Evolutionary conservation across 2,797 vertebrate species (phyloP).

Genomic region (Enteromius fasciolatus): DNA sequence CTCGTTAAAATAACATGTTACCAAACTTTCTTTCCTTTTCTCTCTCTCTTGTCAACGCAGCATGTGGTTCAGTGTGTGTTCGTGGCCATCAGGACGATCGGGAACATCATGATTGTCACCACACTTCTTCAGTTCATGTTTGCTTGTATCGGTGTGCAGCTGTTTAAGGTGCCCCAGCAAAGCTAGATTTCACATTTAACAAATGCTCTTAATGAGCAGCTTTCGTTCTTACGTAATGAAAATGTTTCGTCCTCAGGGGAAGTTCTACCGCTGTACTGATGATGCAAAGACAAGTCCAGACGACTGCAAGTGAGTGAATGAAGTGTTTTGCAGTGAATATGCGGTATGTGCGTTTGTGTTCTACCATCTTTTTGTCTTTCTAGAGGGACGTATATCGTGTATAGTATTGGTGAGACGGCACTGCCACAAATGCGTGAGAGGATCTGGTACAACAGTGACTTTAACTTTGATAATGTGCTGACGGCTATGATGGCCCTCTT

Average conservation of each 20-base stretch:
- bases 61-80: constrained; percentile 99
- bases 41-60: constrained; percentile 69
- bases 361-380: constrained; percentile 26
- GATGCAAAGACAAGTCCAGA: constrained; percentile 93
- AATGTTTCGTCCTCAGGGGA: constrained; percentile 80
- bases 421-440: constrained; percentile 88
- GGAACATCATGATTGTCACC: constrained; percentile 99
- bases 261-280: constrained; percentile 95
- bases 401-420: constrained; percentile 91
- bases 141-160: constrained; percentile 96
- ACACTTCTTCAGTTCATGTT: constrained; percentile 99
- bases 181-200: background rate
- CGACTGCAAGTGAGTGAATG: constrained; percentile 92
- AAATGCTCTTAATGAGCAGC: background rate
- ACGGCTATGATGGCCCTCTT: constrained; percentile 99
- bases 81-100: constrained; percentile 97
- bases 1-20: too few species aligned
- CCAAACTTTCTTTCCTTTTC: background rate
- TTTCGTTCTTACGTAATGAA: background rate
- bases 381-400: constrained; percentile 94
- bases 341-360: background rate
- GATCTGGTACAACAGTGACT: constrained; percentile 95
- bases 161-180: constrained; percentile 88
- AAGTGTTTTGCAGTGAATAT: too few species aligned
- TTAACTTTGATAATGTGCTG: constrained; percentile 98